phyloP scores from a whole-genome alignment of 2,797 vertebrate species.

The Falco concolor region DNA sequence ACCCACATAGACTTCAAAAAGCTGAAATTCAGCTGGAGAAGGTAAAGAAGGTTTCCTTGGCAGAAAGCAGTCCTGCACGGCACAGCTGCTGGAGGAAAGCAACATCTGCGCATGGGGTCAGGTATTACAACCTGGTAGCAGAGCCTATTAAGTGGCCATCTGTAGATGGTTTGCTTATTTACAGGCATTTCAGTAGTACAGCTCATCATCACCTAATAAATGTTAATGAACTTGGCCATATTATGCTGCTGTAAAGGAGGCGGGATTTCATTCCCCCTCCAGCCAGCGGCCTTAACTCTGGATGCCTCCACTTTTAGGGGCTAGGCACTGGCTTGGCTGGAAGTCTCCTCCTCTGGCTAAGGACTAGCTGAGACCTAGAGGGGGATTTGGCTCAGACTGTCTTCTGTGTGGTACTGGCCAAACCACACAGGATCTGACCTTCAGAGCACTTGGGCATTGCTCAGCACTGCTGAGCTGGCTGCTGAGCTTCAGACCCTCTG shows the following conservation, averaged over 20 bases:
- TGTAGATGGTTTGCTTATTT: conserved; percentile 31
- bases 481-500: not conserved
- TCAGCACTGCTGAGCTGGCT: not conserved
- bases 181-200: not conserved
- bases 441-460: not conserved
- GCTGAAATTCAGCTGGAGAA: not conserved
- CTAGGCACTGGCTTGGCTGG: not conserved
- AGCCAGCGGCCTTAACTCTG: not conserved
- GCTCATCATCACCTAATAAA: conserved; percentile 40
- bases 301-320: not conserved
- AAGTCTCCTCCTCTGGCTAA: not conserved
- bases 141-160: conserved; percentile 37
- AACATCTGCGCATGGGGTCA: conserved; percentile 23
- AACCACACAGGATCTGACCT: not conserved
- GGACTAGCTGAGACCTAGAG: not conserved
- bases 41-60: not conserved
- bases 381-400: not conserved
- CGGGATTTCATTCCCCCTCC: not conserved
- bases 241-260: not conserved
- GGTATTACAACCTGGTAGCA: not conserved
- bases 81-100: not conserved
- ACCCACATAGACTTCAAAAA: not conserved
- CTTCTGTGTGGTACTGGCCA: not conserved
- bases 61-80: not conserved
- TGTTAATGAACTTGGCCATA: not conserved